Base-by-base conservation (phyloP, 2,797 vertebrate species). In the Acanthurus lineatus region DNA sequence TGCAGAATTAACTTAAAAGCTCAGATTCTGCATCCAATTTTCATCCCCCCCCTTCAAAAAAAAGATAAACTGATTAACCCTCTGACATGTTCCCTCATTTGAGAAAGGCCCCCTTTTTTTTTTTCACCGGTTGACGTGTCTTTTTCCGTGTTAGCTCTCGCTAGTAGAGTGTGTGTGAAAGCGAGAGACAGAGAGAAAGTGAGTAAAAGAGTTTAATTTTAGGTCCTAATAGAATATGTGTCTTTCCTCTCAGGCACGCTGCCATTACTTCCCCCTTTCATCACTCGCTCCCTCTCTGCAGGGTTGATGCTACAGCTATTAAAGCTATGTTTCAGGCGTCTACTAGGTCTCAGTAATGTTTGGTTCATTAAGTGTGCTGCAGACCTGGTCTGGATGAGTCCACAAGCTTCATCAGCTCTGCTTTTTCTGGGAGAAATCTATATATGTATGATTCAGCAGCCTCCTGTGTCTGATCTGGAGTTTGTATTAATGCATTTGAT, bases 201-300 rank as follows among this genome's bases (percentile, higher is more conserved):
- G 76, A 88, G 79, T 71, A 74, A 80, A 88, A 83, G 72, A 82
- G 75, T 90, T 89, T 88, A 84, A 89, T 91, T 90, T 79, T 88
- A 86, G 79, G 69, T 71, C 80, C 78, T 81, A 84, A 89, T 82
- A 85, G 63, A 93, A 91, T 92, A 75, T 79, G 86, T 74, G 77
- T 90, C 85, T 79, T 87, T 86, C 84, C 82, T 88, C 82, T 73
- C 68, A 78, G 77, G 85, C 81, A 62, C 35, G 25, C 82, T 81
- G 85, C 83, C 85, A 85, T 90, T 89, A 85, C 85, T 72, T 73
- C 69, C 78, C 76, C 68, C 81, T 91, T 92, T 91, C 91, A 92
- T 93, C 88, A 89, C 85, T 76, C 69, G 62, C 70, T 57, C 82
- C 73, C 77, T n/a, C 88, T 86, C 83, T 64, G 73, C 71, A 59